A percentile compares a stretch with the other conserved stretches of the same genome.
phyloP scores from a whole-genome alignment of 2,113 vertebrate genomes.

The Stomatorhinus ivindoensis region DNA sequence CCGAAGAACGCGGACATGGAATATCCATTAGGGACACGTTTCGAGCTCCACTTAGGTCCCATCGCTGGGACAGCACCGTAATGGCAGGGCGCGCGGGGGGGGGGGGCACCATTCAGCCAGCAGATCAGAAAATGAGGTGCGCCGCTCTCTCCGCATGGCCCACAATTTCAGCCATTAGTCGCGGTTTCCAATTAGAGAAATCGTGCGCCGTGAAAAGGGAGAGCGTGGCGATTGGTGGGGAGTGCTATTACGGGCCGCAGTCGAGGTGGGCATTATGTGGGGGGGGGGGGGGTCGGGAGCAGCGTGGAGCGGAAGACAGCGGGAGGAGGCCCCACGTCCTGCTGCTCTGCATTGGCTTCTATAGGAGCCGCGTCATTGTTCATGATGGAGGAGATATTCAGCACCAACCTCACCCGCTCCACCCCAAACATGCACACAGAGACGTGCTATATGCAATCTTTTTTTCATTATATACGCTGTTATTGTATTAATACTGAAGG shows the following conservation, averaged over 20 bases:
- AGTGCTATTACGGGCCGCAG: neutral
- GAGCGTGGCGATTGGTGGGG: too few relatives aligned
- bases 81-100: neutral
- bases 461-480: neutral
- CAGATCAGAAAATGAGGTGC: neutral
- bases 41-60: neutral
- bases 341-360: neutral
- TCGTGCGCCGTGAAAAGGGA: neutral
- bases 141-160: too few relatives aligned
- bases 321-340: neutral
- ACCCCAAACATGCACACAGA: neutral
- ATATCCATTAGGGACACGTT: neutral
- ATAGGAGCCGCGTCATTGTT: neutral
- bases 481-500: neutral
- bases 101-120: neutral
- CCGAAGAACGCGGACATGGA: neutral
- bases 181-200: slow-evolving; percentile 9
- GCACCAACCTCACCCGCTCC: neutral
- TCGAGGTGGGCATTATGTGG: neutral
- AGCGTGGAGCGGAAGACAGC: neutral
- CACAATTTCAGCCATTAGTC: neutral
- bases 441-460: neutral
- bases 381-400: neutral
- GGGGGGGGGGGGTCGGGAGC: neutral
- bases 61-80: neutral